Evolutionary conservation across 2,113 vertebrate genomes (phyloP), one percentile per base, ranked within the genome.

Genomic region (Cynopterus brachyotis): DNA sequence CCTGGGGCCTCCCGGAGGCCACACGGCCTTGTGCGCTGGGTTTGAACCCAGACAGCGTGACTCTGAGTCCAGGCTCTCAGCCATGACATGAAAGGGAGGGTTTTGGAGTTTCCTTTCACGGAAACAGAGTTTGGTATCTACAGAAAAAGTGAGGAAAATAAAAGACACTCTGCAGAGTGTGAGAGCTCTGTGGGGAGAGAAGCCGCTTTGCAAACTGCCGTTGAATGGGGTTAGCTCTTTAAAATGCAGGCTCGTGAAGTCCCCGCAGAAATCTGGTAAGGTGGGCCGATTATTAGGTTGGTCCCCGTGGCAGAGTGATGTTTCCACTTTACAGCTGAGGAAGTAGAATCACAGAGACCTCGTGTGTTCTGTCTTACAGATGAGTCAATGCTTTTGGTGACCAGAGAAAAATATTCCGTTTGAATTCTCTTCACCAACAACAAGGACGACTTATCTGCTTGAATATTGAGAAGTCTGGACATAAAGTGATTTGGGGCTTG

Each of bases 1-100:
- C 60, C 20, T 9, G 66, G 89, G 64, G 59, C 24, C 66, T 64
- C 4, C 0, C 6, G 37, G 73, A 62, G 30, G 8, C 67, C 72
- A 86, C 87, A 64, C 0, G 24, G 24, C 12, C 70, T 66, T 19
- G 59, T n/a, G 50, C 13, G n/a, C 42, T 16, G 2, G 91, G 76
- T 93, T 89, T 92, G 91, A 83, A 73, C 89, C 85, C 85, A 82
- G 95, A 85, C 73, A 2, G 13, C 12, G 59, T 53, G n/a, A 42
- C 24, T 70, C 28, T 4, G 11, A 66, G n/a, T n/a, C 47, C 0
- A 60, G 50, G 40, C 20, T 50, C 32, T 81, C 37, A 62, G 80
- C 13, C 26, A 30, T 24, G 16, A 66, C 10, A 30, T 45, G 16
- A 69, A 12, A 70, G 37, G 37, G 9, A 76, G 53, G 7, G 35